phyloP scores from a whole-genome alignment of 2,888 invertebrate species.

The Gasteruption jaculator region DNA sequence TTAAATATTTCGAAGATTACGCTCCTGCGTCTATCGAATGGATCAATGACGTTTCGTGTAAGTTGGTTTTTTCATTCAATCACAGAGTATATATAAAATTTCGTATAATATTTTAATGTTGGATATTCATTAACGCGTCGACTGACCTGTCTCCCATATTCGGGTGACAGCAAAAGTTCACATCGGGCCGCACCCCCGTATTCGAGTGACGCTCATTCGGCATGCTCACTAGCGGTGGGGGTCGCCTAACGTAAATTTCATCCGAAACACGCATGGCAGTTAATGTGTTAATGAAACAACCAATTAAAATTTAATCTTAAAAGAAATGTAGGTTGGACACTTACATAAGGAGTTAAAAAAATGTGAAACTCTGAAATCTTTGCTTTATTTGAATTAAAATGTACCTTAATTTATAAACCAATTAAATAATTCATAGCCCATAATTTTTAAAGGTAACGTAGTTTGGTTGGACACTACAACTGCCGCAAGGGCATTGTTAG shows the following conservation, averaged over 20 bases:
- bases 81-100: too few species aligned
- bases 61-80: conserved; percentile 45
- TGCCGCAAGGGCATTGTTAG: conserved; percentile 60
- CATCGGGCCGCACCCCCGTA: conserved; percentile 10
- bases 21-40: conserved; percentile 76
- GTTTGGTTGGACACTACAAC: conserved; percentile 60
- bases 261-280: too few species aligned
- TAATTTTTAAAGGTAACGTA: conserved; percentile 55
- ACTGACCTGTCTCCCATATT: conserved; percentile 12
- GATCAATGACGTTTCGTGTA: conserved; percentile 76
- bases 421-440: background rate
- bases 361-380: background rate
- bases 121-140: conserved; percentile 8
- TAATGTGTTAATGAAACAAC: too few species aligned
- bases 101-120: conserved; percentile 5
- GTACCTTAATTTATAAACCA: background rate
- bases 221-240: too few species aligned
- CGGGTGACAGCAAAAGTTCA: conserved; percentile 13
- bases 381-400: background rate
- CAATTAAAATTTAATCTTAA: too few species aligned
- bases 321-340: too few species aligned
- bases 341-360: too few species aligned
- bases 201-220: conserved; percentile 6
- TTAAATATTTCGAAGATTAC: conserved; percentile 73
- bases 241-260: too few species aligned